Evolutionary conservation across 2,113 vertebrate species (phyloP).

Genomic region (Ciconia stormi): DNA sequence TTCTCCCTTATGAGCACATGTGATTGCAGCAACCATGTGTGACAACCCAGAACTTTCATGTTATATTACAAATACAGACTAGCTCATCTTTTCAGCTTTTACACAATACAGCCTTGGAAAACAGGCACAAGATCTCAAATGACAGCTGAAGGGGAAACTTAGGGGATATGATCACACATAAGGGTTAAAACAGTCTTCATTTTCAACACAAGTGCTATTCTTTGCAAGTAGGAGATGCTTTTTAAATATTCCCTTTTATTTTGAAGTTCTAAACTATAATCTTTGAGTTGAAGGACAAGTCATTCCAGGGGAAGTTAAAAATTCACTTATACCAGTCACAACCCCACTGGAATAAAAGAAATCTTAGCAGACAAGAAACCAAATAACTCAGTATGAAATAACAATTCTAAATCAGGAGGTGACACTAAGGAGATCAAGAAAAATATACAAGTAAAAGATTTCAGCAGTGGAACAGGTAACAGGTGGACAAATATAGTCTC

Average conservation of each 20-base stretch:
- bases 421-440: conserved; percentile 30
- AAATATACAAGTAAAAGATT: background rate
- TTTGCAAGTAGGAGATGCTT: background rate
- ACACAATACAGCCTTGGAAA: background rate
- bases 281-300: background rate
- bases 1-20: background rate
- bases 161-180: background rate
- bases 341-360: background rate
- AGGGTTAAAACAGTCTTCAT: background rate
- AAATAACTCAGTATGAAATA: conserved; percentile 38
- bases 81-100: background rate
- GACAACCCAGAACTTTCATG: background rate
- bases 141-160: background rate
- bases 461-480: background rate
- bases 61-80: background rate
- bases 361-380: conserved; percentile 58
- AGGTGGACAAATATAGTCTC: conserved; percentile 12
- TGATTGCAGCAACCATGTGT: background rate
- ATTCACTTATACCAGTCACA: background rate
- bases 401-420: conserved; percentile 44
- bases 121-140: background rate
- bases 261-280: background rate
- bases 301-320: background rate
- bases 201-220: background rate
- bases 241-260: background rate